These are phyloP conservation scores for Tryphoninae sp. DNA, from an alignment of 2,888 invertebrate species.

Conservation along the genomic window DNA sequence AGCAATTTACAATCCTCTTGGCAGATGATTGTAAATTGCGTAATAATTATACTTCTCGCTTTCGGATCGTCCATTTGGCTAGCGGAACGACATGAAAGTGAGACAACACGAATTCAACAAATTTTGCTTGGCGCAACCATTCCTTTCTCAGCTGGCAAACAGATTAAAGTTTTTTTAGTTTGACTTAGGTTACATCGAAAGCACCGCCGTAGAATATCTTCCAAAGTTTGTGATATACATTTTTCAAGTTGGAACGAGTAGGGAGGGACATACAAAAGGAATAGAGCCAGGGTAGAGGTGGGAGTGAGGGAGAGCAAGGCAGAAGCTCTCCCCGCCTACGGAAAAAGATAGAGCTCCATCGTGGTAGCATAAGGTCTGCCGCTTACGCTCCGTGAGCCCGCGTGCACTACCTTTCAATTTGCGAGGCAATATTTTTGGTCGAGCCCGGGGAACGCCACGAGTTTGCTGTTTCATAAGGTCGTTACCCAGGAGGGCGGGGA, in stretches of 20 bases:
- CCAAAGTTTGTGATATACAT: slow-evolving; percentile 62
- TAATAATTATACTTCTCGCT: slow-evolving; percentile 74
- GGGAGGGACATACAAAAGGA: slow-evolving; percentile 5
- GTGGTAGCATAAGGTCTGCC: slow-evolving; percentile 13
- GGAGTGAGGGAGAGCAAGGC: slow-evolving; percentile 17
- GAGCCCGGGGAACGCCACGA: slow-evolving; percentile 65
- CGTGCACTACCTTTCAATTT: slow-evolving; percentile 75
- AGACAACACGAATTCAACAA: slow-evolving; percentile 56
- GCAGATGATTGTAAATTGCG: slow-evolving; percentile 76
- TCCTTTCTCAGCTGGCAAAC: slow-evolving; percentile 65
- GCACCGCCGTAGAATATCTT: slow-evolving; percentile 63
- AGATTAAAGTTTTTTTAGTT: slow-evolving; percentile 69
- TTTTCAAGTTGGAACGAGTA: slow-evolving; percentile 41
- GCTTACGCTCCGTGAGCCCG: slow-evolving; percentile 54
- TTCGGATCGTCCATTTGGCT: slow-evolving; percentile 28
- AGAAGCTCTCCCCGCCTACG: slow-evolving; percentile 19
- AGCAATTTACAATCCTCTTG: slow-evolving; percentile 69
- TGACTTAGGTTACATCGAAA: slow-evolving; percentile 63
- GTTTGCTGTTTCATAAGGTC: slow-evolving; percentile 76
- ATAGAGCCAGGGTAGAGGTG: slow-evolving; percentile 16
- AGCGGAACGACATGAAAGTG: slow-evolving; percentile 63
- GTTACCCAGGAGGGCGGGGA: slow-evolving; percentile 71
- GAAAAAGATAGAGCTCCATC: slow-evolving; percentile 32
- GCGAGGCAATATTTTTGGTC: slow-evolving; percentile 74
- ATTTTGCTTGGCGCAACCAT: slow-evolving; percentile 47